Percentiles rank a stretch among this genome's conserved stretches.
phyloP scores from a whole-genome alignment of 2,113 vertebrate genomes.

The Glaucidium brasilianum region DNA sequence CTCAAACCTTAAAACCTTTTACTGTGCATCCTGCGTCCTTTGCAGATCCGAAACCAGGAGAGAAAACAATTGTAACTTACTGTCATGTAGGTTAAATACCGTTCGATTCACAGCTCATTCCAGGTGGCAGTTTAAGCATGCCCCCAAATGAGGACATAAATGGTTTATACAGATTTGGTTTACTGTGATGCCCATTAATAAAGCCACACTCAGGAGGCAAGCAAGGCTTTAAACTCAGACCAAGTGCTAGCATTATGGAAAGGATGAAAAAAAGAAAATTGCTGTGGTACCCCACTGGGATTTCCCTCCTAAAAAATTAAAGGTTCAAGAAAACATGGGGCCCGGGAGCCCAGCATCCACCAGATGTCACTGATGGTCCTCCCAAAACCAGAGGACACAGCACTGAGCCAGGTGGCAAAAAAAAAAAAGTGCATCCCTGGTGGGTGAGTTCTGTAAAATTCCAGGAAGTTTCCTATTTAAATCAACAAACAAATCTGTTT shows the following conservation, averaged over 20 bases:
- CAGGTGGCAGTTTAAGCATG: accelerated
- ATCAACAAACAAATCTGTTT: background rate
- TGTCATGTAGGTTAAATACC: background rate
- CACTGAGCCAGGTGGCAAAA: background rate
- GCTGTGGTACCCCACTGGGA: background rate
- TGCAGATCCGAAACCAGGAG: background rate
- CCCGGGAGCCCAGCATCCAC: background rate
- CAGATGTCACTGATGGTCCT: conserved; percentile 61
- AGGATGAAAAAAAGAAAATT: background rate
- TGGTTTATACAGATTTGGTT: background rate
- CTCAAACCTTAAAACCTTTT: background rate
- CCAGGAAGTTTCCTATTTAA: background rate
- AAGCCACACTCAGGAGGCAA: background rate
- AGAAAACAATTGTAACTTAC: background rate
- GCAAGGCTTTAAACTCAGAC: background rate
- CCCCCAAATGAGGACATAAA: background rate
- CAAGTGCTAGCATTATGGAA: background rate
- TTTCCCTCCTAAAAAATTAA: background rate
- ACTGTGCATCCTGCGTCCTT: background rate
- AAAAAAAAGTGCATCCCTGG: background rate
- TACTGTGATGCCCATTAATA: background rate
- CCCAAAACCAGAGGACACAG: background rate
- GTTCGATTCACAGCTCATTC: background rate
- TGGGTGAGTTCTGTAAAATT: background rate
- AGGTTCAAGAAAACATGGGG: background rate